Evolutionary conservation across 2,797 vertebrate genomes (phyloP).

Genomic region (Lepilemur ruficaudatus): DNA sequence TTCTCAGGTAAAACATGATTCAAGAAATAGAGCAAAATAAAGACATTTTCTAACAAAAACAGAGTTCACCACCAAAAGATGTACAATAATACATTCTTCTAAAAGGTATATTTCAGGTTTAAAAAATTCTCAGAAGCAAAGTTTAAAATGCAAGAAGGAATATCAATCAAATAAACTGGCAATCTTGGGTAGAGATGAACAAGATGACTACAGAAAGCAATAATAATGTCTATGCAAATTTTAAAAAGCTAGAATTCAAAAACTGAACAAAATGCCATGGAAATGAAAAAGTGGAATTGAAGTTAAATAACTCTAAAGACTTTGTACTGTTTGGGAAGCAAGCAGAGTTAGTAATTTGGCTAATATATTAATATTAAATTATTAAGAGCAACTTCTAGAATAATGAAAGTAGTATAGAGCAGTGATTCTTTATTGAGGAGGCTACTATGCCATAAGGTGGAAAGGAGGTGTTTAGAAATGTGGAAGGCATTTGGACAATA

Average conservation of each 20-base stretch:
- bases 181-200: background rate
- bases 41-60: background rate
- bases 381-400: background rate
- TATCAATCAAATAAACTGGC: background rate
- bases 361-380: background rate
- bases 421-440: background rate
- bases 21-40: background rate
- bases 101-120: background rate
- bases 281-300: background rate
- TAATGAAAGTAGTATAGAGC: background rate
- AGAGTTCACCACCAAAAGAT: background rate
- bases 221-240: background rate
- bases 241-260: slow-evolving; percentile 9
- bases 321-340: background rate
- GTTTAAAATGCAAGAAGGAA: background rate
- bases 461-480: background rate
- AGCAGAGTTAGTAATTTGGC: background rate
- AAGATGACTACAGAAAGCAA: background rate
- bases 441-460: background rate
- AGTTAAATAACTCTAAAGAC: background rate
- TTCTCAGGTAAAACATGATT: background rate
- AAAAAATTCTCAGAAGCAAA: background rate
- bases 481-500: background rate
- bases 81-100: background rate
- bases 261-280: background rate